Conservation (phyloP, 2,113 vertebrate species). For the Chaetops frenatus region DNA sequence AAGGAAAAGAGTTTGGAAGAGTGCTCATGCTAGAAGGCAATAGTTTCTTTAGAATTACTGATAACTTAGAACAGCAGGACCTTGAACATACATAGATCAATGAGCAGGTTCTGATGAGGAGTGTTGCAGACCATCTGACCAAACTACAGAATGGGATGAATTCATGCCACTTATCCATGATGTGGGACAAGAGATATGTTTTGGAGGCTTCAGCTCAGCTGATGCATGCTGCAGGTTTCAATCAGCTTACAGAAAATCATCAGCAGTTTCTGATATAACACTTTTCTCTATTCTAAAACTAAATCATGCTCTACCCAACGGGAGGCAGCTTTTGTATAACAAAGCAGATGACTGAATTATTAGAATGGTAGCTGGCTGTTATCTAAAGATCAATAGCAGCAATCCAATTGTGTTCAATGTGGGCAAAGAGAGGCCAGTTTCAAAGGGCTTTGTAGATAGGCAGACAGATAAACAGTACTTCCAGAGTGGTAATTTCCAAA, state of each 20-base stretch:
- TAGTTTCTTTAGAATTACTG: neutral
- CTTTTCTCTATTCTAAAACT: neutral
- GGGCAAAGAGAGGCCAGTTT: neutral
- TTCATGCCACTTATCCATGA: neutral
- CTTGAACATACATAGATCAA: neutral
- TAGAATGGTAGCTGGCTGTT: neutral
- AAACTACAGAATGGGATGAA: neutral
- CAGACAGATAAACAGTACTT: neutral
- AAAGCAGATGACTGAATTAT: neutral
- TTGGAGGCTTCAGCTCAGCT: neutral
- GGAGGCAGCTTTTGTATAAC: neutral
- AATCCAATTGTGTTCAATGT: neutral
- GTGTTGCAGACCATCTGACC: neutral
- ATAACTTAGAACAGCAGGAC: neutral
- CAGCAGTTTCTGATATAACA: neutral
- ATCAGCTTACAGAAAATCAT: neutral
- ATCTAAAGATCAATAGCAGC: neutral
- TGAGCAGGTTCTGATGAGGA: neutral
- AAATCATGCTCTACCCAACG: neutral
- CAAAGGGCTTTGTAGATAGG: neutral
- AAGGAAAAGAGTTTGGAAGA: neutral
- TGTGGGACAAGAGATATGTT: neutral
- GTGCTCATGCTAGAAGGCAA: neutral
- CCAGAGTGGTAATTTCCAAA: neutral
- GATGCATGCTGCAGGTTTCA: neutral